Evolutionary conservation across 2,888 invertebrate species (phyloP), one percentile per base, ranked within the genome.

Genomic region (Hylaea fasciaria): DNA sequence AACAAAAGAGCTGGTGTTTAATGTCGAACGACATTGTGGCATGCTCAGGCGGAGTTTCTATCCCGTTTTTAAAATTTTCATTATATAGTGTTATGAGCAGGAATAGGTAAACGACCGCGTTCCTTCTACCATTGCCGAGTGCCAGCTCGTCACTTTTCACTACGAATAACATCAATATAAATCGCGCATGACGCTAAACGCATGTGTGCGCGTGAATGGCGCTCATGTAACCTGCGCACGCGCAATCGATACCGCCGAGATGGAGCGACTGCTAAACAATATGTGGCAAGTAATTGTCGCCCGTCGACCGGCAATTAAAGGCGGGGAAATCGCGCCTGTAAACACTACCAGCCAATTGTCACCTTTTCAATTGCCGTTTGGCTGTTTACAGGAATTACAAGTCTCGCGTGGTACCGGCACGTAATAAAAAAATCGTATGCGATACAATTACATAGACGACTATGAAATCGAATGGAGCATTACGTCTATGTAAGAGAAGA

Each of bases 171-270:
- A 61, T 61, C 50, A 60, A 60, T 60, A 60, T 46, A 51, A 51
- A 60, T 55, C 60, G 55, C 59, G 50, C 54, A 45, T 49, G 59
- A 59, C 49, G 49, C 54, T 45, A 44, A 55, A 55, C 44, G 35
- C 43, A 57, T 53, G 58, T 53, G 61, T 54, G 61, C 51, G 55
- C 62, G 64, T 56, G 59, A 66, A 64, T 62, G 62, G 56, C 45
- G 57, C 17, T 58, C 65, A 69, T 55, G 63, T 66, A 63, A 65
- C 54, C 12, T 50, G 51, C 22, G 46, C 60, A 43, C 64, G 60
- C 60, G 39, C 47, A 35, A 35, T 35, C 47, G 13, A 47, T 14
- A 3, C n/a, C 44, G 44, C 12, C 12, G 11, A 44, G 28, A 12
- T 47, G 35, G 12, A 7, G 35, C 17, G 12, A 47, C 14, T 47